Evolutionary conservation across 2,113 vertebrate genomes (phyloP).

Genomic region (Quiscalus mexicanus): DNA sequence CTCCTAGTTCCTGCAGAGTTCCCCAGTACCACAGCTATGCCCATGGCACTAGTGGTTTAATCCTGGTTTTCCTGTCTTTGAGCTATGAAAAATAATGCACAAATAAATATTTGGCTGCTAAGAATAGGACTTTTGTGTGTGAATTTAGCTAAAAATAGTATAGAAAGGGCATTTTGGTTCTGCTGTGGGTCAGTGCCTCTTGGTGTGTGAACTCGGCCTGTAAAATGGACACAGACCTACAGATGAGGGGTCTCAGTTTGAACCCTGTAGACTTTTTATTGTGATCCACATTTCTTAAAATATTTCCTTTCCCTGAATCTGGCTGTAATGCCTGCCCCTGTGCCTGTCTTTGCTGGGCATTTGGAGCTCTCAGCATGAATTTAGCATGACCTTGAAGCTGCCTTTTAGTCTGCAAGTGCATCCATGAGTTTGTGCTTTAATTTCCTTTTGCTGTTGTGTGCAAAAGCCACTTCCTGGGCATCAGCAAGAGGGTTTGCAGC

Average conservation of each 20-base stretch:
- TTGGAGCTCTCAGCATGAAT: neutral
- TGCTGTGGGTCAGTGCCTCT: neutral
- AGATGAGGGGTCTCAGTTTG: rapidly evolving
- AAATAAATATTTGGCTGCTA: neutral
- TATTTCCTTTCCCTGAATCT: neutral
- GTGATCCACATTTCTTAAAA: neutral
- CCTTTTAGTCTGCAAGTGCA: neutral
- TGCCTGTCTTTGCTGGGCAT: neutral
- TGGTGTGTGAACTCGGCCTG: neutral
- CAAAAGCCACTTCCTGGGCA: neutral
- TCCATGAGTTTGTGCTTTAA: neutral
- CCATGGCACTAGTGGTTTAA: neutral
- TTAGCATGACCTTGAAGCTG: neutral
- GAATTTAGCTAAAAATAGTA: neutral
- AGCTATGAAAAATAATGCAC: neutral
- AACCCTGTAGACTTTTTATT: rapidly evolving
- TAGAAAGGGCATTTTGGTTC: neutral
- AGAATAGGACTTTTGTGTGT: neutral
- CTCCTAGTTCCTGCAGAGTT: neutral
- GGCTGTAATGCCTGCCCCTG: rapidly evolving
- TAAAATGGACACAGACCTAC: neutral
- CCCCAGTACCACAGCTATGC: neutral
- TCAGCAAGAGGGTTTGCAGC: neutral
- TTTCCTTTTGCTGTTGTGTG: neutral
- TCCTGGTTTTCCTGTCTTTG: neutral